These are phyloP conservation scores for Peromyscus aztecus DNA, from an alignment of 2,797 vertebrate genomes.

Conservation along the genomic window DNA sequence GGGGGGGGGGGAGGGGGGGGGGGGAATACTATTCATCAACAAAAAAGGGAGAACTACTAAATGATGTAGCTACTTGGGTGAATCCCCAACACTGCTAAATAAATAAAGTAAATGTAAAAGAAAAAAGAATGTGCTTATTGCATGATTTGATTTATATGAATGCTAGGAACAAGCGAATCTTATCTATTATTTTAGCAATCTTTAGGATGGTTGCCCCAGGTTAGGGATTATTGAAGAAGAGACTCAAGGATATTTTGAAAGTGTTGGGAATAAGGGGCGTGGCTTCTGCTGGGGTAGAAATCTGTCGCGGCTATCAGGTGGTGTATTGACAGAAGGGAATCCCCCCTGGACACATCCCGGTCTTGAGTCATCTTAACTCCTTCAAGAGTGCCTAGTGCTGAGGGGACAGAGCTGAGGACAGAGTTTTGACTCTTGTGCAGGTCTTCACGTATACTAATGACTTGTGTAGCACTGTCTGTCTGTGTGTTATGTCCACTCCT, in stretches of 20 bases:
- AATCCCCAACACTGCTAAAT: not conserved
- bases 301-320: not conserved
- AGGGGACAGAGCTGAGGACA: not conserved
- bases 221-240: not conserved
- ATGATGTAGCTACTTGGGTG: no score
- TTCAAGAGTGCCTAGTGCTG: not conserved
- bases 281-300: not conserved
- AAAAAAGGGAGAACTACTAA: not conserved
- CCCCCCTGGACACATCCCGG: fast-evolving
- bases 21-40: not conserved
- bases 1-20: not conserved
- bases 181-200: not conserved
- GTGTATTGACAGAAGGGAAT: not conserved
- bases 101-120: not conserved
- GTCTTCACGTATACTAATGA: not conserved
- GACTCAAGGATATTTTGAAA: not conserved
- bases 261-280: not conserved
- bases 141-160: not conserved
- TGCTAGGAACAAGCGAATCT: not conserved
- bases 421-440: not conserved
- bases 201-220: not conserved
- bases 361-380: not conserved
- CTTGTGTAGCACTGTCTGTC: not conserved
- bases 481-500: not conserved
- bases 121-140: not conserved